A percentile compares a stretch with the other conserved stretches of the same genome.
Evolutionary conservation across 2,113 vertebrate genomes (phyloP).

Genomic region (Oxyura jamaicensis): DNA sequence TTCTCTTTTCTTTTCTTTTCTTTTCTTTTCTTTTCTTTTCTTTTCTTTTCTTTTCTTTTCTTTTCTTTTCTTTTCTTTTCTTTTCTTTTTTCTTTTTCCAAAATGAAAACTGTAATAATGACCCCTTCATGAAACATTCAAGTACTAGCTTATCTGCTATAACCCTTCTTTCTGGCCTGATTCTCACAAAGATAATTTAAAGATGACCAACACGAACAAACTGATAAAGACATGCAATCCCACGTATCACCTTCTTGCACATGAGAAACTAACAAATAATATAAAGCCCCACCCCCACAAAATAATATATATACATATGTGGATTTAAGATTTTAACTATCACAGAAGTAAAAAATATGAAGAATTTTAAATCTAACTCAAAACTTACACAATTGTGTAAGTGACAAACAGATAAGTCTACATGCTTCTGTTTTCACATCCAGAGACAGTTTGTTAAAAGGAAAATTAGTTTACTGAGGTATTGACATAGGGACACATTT

Average conservation of each 20-base stretch:
- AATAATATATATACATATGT: neutral
- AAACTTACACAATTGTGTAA: neutral
- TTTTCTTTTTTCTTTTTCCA: too few relatives aligned
- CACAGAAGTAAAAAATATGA: neutral
- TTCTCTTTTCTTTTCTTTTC: too few relatives aligned
- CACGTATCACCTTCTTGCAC: neutral
- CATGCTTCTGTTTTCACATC: neutral
- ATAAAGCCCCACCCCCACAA: neutral
- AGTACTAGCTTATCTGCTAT: neutral
- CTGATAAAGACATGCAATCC: neutral
- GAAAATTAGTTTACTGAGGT: neutral
- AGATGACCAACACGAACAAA: neutral
- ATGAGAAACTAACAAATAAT: rapidly evolving
- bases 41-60: too few relatives aligned
- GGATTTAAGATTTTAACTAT: neutral
- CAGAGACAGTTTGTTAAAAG: neutral
- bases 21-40: too few relatives aligned
- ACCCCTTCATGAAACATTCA: neutral
- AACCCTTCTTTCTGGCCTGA: neutral
- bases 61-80: too few relatives aligned
- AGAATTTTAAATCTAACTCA: neutral
- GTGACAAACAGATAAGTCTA: neutral
- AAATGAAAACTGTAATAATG: neutral
- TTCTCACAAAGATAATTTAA: neutral
- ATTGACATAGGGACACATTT: neutral